These are phyloP conservation scores for Enteromius trimaculatus DNA, from an alignment of 2,797 vertebrate genomes.

Conservation along the genomic window DNA sequence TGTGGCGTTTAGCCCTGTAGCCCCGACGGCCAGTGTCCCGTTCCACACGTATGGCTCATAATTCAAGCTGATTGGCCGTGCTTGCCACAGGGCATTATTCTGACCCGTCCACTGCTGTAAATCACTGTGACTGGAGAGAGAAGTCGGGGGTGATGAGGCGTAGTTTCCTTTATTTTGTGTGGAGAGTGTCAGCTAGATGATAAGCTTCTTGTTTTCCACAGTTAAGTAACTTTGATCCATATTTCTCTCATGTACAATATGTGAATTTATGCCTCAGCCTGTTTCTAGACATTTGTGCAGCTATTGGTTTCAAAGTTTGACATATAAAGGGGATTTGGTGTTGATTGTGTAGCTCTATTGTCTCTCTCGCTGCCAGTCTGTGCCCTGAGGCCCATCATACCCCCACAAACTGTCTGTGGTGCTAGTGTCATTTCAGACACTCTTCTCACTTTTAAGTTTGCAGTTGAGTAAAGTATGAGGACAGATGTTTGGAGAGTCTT, in stretches of 20 bases:
- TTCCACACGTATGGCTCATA: slow-evolving; percentile 70
- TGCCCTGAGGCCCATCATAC: slow-evolving; percentile 68
- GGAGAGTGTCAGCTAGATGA: background rate
- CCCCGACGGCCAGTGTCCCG: slow-evolving; percentile 69
- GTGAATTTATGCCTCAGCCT: slow-evolving; percentile 58
- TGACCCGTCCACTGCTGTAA: slow-evolving; percentile 76
- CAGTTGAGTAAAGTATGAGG: background rate
- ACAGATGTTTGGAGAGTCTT: background rate
- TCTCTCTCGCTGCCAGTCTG: slow-evolving; percentile 70
- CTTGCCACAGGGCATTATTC: slow-evolving; percentile 81
- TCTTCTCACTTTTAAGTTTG: background rate
- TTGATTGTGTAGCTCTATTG: slow-evolving; percentile 72
- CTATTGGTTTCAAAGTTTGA: slow-evolving; percentile 73
- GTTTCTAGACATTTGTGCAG: slow-evolving; percentile 70
- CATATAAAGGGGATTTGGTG: slow-evolving; percentile 68
- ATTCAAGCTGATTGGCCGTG: slow-evolving; percentile 81
- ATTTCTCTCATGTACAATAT: slow-evolving; percentile 18
- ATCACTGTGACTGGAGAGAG: slow-evolving; percentile 71
- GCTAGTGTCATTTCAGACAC: background rate
- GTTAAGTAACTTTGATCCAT: background rate
- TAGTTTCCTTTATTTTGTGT: slow-evolving; percentile 17
- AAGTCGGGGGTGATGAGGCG: slow-evolving; percentile 39
- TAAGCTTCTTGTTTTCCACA: slow-evolving; percentile 36
- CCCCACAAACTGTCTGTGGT: slow-evolving; percentile 61
- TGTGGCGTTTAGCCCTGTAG: slow-evolving; percentile 61